Percentiles rank a stretch among this genome's conserved stretches.
phyloP scores from a whole-genome alignment of 2,888 invertebrate genomes.

The Pandemis cinnamomeana region DNA sequence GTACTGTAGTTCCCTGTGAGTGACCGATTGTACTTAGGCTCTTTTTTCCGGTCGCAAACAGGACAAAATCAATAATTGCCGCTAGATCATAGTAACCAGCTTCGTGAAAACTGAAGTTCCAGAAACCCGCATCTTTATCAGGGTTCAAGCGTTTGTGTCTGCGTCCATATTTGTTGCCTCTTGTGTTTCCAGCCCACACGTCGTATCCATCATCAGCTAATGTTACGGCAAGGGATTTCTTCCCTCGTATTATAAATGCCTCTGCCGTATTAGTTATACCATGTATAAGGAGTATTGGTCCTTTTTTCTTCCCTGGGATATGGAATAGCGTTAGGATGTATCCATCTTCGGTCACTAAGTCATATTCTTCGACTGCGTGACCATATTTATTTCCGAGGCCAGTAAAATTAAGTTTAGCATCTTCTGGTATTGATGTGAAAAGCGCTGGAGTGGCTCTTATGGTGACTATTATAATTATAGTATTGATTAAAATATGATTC shows the following conservation, averaged over 20 bases:
- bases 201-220: slow-evolving; percentile 52
- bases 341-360: slow-evolving; percentile 55
- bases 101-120: slow-evolving; percentile 44
- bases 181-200: slow-evolving; percentile 39
- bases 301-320: slow-evolving; percentile 47
- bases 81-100: slow-evolving; percentile 40
- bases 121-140: slow-evolving; percentile 27
- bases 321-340: slow-evolving; percentile 53
- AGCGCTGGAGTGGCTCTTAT: background rate
- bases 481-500: background rate
- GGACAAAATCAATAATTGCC: slow-evolving; percentile 35
- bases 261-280: slow-evolving; percentile 54
- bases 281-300: slow-evolving; percentile 51
- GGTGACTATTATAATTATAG: background rate
- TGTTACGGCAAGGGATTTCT: slow-evolving; percentile 49
- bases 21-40: slow-evolving; percentile 35
- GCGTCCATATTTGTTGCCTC: slow-evolving; percentile 30
- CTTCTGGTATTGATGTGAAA: slow-evolving; percentile 16
- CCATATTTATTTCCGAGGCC: slow-evolving; percentile 48
- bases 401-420: slow-evolving; percentile 44
- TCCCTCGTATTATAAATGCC: slow-evolving; percentile 53
- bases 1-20: slow-evolving; percentile 40
- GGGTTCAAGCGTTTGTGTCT: slow-evolving; percentile 31
- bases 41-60: slow-evolving; percentile 15
- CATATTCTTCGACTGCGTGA: slow-evolving; percentile 44